Percentiles rank a stretch among this genome's conserved stretches.
phyloP scores from a whole-genome alignment of 2,797 vertebrate species.

The Melanogrammus aeglefinus region DNA sequence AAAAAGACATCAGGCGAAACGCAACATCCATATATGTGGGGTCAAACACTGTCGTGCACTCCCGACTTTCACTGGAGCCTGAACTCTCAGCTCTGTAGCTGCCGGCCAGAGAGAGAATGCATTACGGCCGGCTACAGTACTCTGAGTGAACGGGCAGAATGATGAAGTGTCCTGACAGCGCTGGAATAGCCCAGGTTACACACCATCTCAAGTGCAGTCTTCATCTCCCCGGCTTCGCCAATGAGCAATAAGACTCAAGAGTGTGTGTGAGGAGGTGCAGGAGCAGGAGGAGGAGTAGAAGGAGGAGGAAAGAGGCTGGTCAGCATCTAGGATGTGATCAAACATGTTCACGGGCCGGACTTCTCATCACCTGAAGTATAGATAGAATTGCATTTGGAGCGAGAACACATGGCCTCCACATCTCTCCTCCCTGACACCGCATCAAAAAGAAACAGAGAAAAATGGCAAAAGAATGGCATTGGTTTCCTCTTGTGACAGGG shows the following conservation, averaged over 20 bases:
- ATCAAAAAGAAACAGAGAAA: slow-evolving; percentile 12
- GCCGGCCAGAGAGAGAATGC: slow-evolving; percentile 41
- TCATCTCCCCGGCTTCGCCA: slow-evolving; percentile 58
- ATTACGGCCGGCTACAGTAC: slow-evolving; percentile 35
- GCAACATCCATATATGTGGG: slow-evolving; percentile 30
- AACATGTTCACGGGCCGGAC: slow-evolving; percentile 24
- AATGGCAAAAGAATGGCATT: slow-evolving; percentile 6
- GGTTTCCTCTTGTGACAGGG: slow-evolving; percentile 27
- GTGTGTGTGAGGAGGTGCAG: slow-evolving; percentile 22
- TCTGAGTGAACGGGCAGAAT: slow-evolving; percentile 55
- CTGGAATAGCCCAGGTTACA: slow-evolving; percentile 50
- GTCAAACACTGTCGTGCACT: background rate
- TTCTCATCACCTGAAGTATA: slow-evolving; percentile 37
- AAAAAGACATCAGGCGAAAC: background rate
- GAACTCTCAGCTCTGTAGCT: background rate
- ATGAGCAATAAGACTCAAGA: slow-evolving; percentile 59
- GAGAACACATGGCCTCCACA: slow-evolving; percentile 29
- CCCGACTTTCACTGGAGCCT: slow-evolving; percentile 25
- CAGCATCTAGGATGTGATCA: slow-evolving; percentile 58
- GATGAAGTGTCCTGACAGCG: slow-evolving; percentile 65
- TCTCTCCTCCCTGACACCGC: slow-evolving; percentile 23
- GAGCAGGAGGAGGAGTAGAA: too few species aligned
- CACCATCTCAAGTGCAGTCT: slow-evolving; percentile 59
- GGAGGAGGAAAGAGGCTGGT: slow-evolving; percentile 51
- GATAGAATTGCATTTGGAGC: slow-evolving; percentile 29